Conservation (phyloP, 2,888 invertebrate species). For the Parnassius mnemosyne region DNA sequence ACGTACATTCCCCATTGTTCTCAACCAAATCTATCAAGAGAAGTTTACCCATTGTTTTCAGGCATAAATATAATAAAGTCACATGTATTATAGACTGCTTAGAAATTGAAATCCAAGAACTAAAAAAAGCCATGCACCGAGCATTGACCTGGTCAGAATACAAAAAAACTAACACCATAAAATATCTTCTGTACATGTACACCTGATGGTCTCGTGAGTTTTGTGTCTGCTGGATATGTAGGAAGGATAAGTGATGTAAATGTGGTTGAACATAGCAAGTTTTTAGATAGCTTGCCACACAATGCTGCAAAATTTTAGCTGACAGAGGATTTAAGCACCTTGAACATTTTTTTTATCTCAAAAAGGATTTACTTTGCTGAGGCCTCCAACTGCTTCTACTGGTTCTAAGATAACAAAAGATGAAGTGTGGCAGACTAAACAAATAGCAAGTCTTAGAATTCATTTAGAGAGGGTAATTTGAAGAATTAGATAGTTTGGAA, state of each 20-base stretch:
- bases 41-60: conserved; percentile 37
- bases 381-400: conserved; percentile 31
- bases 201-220: conserved; percentile 38
- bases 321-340: too few species aligned
- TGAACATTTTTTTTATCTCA: too few species aligned
- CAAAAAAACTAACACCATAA: conserved; percentile 39
- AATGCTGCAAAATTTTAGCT: conserved; percentile 31
- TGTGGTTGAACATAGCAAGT: conserved; percentile 31
- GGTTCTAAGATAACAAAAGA: conserved; percentile 28
- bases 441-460: conserved; percentile 34
- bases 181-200: conserved; percentile 39
- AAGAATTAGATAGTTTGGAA: conserved; percentile 31
- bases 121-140: conserved; percentile 42
- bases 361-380: conserved; percentile 25
- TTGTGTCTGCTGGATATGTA: conserved; percentile 37
- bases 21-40: conserved; percentile 26
- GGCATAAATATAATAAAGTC: conserved; percentile 2
- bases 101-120: conserved; percentile 38
- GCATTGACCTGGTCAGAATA: conserved; percentile 55
- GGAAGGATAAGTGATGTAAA: conserved; percentile 32
- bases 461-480: conserved; percentile 33
- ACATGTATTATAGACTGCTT: too few species aligned
- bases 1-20: background rate
- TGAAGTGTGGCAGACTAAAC: conserved; percentile 33
- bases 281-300: conserved; percentile 29